phyloP scores from a whole-genome alignment of 64 coral and sea anemone species.

The Stylophora pistillata region DNA sequence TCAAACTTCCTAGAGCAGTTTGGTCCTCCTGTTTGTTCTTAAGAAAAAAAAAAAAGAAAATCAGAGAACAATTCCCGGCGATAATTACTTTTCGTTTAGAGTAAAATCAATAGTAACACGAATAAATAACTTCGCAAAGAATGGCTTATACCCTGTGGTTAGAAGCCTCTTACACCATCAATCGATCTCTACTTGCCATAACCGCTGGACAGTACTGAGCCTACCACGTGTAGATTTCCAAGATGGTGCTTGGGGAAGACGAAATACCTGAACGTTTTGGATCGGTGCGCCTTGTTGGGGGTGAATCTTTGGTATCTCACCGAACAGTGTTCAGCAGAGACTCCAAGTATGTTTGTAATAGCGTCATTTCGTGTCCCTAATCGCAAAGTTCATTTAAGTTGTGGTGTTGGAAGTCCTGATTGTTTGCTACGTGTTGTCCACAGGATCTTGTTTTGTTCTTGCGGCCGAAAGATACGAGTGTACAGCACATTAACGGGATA shows the following conservation, averaged over 20 bases:
- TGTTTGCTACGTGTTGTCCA: background rate
- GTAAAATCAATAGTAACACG: too few species aligned
- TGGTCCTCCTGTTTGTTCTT: too few species aligned
- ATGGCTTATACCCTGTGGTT: too few species aligned
- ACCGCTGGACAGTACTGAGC: conserved; percentile 30
- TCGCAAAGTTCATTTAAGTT: background rate
- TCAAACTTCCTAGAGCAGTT: too few species aligned
- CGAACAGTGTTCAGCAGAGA: conserved; percentile 76
- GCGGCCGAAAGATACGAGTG: conserved; percentile 65
- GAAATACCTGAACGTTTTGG: conserved; percentile 65
- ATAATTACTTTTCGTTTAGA: too few species aligned
- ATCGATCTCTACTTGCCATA: too few species aligned
- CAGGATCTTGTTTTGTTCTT: conserved; percentile 79
- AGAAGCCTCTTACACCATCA: too few species aligned
- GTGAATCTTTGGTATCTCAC: conserved; percentile 78
- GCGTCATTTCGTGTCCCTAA: background rate
- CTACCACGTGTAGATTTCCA: conserved; percentile 51
- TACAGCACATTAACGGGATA: conserved; percentile 73
- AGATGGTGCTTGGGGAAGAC: conserved; percentile 50
- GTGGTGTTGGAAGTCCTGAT: too few species aligned
- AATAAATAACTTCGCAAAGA: too few species aligned
- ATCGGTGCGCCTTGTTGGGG: conserved; percentile 72
- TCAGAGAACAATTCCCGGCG: too few species aligned
- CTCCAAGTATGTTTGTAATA: conserved; percentile 29
- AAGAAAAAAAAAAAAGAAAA: too few species aligned